Evolutionary conservation across 2,888 invertebrate genomes (phyloP).

Genomic region (Sacculina carcini): DNA sequence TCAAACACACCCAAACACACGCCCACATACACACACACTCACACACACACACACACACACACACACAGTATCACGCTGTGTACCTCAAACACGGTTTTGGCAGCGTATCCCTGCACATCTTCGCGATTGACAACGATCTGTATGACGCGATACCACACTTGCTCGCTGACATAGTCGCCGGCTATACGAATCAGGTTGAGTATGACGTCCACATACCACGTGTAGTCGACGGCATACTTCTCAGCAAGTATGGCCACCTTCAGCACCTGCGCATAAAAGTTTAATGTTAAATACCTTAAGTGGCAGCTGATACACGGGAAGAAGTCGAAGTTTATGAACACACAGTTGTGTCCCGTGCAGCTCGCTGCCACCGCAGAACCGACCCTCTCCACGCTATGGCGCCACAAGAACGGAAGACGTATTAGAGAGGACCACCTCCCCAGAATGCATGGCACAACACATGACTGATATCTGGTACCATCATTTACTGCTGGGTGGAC

Average conservation of each 20-base stretch:
- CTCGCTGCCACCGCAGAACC: too few species aligned
- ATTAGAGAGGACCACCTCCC: too few species aligned
- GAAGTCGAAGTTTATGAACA: too few species aligned
- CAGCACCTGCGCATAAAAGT: constrained; percentile 40
- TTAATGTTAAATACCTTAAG: too few species aligned
- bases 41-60: background rate
- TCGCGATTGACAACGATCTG: constrained; percentile 98
- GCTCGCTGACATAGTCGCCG: constrained; percentile 97
- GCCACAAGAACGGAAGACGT: too few species aligned
- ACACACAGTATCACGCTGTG: constrained; percentile 24
- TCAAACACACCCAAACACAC: background rate
- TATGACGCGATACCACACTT: constrained; percentile 98
- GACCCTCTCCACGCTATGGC: too few species aligned
- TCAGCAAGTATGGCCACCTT: constrained; percentile 98
- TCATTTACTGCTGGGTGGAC: too few species aligned
- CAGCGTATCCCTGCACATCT: constrained; percentile 98
- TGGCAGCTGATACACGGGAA: too few species aligned
- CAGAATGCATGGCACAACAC: too few species aligned
- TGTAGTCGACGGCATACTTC: constrained; percentile 97
- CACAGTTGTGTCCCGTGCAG: too few species aligned
- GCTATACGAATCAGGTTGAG: constrained; percentile 95
- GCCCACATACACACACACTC: constrained; percentile 4
- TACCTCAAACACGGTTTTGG: constrained; percentile 98
- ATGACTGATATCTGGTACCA: too few species aligned
- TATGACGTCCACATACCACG: constrained; percentile 91